A percentile compares a stretch with the other conserved stretches of the same genome.
These are phyloP conservation scores for Archegozetes longisetosus DNA, from an alignment of 1,140 invertebrate genomes.

Conservation along the genomic window DNA sequence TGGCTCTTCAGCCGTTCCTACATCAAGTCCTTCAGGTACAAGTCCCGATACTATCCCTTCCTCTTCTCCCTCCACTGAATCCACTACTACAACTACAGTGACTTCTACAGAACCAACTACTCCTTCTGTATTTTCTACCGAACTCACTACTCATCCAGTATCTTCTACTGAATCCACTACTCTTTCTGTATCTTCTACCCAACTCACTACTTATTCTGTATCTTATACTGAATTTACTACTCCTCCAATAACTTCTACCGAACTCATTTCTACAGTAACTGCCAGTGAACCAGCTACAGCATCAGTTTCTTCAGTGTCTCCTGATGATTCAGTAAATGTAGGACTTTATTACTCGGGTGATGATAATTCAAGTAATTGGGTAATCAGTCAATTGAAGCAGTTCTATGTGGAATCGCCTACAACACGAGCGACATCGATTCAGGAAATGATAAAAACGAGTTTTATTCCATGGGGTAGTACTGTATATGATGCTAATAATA, in stretches of 20 bases:
- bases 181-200: too few species aligned
- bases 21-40: too few species aligned
- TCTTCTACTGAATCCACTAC: not conserved
- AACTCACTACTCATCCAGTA: not conserved
- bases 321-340: not conserved
- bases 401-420: not conserved
- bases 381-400: not conserved
- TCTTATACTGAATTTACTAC: not conserved
- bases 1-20: too few species aligned
- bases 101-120: too few species aligned
- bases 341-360: conserved; percentile 1
- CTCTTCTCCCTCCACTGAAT: too few species aligned
- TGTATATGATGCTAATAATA: conserved; percentile 6
- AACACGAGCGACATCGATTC: not conserved
- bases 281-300: not conserved
- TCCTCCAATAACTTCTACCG: not conserved
- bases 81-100: too few species aligned
- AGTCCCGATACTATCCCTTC: too few species aligned
- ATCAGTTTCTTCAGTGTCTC: not conserved
- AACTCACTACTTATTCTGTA: not conserved
- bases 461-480: conserved; percentile 10
- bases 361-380: not conserved
- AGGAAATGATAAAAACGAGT: not conserved
- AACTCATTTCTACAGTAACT: not conserved
- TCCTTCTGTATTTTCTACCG: not conserved